Percentiles rank a stretch among this genome's conserved stretches.
phyloP scores from a whole-genome alignment of 2,797 vertebrate genomes.

The Allobates femoralis region DNA sequence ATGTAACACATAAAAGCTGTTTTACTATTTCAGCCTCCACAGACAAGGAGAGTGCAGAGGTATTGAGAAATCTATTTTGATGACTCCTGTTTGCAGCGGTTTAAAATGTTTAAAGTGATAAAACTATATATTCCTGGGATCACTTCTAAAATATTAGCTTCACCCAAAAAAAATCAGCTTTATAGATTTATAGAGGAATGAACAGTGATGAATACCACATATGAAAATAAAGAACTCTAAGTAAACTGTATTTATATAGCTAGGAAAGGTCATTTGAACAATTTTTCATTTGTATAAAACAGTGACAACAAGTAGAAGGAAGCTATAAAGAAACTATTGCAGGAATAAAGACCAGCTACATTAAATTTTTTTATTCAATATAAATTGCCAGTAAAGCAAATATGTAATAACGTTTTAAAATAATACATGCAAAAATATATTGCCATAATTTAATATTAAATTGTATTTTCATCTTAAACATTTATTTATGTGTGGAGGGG shows the following conservation, averaged over 20 bases:
- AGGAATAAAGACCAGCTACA: background rate
- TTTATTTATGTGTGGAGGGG: too few species aligned
- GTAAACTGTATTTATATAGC: background rate
- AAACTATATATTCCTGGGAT: background rate
- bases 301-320: background rate
- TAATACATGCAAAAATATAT: background rate
- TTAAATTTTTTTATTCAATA: background rate
- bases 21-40: background rate
- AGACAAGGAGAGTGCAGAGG: background rate
- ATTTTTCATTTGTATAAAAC: background rate
- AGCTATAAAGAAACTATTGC: background rate
- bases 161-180: background rate
- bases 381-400: background rate
- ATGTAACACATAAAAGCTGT: background rate
- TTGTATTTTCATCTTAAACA: too few species aligned
- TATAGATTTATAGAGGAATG: background rate
- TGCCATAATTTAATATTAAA: background rate
- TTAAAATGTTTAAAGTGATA: constrained; percentile 2
- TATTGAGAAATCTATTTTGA: background rate
- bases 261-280: background rate
- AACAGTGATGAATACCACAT: background rate
- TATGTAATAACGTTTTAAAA: background rate
- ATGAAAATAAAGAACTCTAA: constrained; percentile 22
- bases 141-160: background rate
- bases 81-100: background rate